These are phyloP conservation scores for Anabacerthia variegaticeps DNA, from an alignment of 2,797 vertebrate species.

Conservation along the genomic window DNA sequence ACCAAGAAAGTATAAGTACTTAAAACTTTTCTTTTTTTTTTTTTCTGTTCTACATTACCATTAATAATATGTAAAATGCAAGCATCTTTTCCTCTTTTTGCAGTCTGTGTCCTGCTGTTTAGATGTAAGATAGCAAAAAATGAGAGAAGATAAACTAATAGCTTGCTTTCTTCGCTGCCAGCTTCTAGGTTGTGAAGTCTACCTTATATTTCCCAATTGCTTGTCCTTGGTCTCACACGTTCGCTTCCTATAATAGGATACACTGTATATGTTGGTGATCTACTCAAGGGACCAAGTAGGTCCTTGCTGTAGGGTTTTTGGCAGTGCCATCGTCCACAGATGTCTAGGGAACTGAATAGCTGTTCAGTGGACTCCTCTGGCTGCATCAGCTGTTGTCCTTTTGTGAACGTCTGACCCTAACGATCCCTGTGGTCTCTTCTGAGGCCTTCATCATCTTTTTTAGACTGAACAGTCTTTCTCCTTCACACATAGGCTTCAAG, in stretches of 20 bases:
- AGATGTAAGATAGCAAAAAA: background rate
- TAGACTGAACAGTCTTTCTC: background rate
- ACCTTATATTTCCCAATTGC: background rate
- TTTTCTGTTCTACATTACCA: background rate
- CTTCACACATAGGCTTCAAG: background rate
- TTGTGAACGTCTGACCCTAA: background rate
- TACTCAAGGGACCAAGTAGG: background rate
- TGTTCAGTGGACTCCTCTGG: background rate
- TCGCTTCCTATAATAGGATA: background rate
- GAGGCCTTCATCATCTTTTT: background rate
- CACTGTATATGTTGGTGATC: background rate
- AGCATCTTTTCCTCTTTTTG: background rate
- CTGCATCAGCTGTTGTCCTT: background rate
- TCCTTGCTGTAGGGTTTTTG: background rate
- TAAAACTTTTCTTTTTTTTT: background rate
- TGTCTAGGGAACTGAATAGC: background rate
- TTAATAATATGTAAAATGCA: background rate
- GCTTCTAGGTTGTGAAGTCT: background rate
- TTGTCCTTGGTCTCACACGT: background rate
- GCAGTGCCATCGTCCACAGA: background rate
- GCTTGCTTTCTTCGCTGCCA: background rate
- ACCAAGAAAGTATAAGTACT: background rate
- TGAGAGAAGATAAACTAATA: background rate
- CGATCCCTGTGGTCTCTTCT: accelerated
- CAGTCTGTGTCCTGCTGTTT: background rate